These are phyloP conservation scores for Panthera tigris DNA, from an alignment of 2,113 vertebrate genomes.

Conservation along the genomic window DNA sequence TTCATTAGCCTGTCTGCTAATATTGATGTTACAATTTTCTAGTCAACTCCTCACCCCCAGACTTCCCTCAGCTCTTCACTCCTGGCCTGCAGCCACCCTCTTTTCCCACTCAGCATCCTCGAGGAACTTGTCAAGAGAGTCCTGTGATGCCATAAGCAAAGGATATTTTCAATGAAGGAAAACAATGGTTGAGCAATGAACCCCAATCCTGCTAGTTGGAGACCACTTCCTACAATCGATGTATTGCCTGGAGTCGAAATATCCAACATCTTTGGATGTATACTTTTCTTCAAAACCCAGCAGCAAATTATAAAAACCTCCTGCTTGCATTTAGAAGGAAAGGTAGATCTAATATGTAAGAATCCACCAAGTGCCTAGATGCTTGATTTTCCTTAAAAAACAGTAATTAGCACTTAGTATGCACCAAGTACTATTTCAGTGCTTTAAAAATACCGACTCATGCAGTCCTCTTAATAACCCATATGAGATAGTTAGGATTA, in stretches of 20 bases:
- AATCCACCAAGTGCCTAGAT: neutral
- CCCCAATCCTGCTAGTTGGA: neutral
- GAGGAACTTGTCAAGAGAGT: neutral
- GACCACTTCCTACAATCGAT: neutral
- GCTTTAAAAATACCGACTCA: neutral
- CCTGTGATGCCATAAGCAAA: neutral
- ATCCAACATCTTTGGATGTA: neutral
- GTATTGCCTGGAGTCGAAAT: neutral
- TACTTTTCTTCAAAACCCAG: neutral
- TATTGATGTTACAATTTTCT: constrained; percentile 64
- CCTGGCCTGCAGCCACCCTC: neutral
- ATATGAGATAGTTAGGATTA: neutral
- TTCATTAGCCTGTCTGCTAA: constrained; percentile 64
- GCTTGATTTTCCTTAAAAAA: neutral
- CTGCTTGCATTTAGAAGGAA: neutral
- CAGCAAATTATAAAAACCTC: neutral
- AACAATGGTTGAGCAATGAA: neutral
- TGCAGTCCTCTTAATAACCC: neutral
- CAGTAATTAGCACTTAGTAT: neutral
- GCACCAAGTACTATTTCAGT: neutral
- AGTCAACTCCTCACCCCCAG: constrained; percentile 40
- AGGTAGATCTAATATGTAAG: neutral
- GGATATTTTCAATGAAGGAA: neutral
- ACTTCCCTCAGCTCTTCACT: neutral
- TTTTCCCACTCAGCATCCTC: neutral